phyloP scores from a whole-genome alignment of 2,113 vertebrate species.

The Pluvianellus socialis region DNA sequence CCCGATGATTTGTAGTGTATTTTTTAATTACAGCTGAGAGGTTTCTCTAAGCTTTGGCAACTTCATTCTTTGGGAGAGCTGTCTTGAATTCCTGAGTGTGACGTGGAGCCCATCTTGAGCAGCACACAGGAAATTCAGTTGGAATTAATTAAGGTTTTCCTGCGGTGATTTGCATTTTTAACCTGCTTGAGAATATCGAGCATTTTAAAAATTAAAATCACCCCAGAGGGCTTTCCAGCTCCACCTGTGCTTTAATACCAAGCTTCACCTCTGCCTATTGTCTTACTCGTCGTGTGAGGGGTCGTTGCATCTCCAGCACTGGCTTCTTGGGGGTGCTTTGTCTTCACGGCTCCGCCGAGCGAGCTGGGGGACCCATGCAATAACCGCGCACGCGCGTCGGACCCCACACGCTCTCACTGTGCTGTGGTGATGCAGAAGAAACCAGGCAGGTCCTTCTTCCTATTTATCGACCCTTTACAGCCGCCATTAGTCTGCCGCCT shows the following conservation, averaged over 20 bases:
- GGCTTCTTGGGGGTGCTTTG: not conserved
- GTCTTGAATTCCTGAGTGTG: not conserved
- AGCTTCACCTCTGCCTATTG: not conserved
- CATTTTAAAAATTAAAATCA: not conserved
- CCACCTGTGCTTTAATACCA: not conserved
- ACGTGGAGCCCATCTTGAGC: not conserved
- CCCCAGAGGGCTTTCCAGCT: not conserved
- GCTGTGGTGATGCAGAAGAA: not conserved
- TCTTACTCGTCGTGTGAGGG: not conserved
- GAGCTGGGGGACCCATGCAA: not conserved
- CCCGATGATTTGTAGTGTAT: not conserved
- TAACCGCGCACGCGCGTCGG: fast-evolving
- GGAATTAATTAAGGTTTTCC: not conserved
- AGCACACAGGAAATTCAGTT: not conserved
- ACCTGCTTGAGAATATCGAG: not conserved
- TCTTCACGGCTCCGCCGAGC: not conserved
- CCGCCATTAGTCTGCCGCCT: not conserved
- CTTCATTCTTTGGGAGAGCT: not conserved
- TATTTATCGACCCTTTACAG: not conserved
- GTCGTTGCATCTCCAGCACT: not conserved
- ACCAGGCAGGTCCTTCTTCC: not conserved
- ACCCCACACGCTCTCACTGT: not conserved
- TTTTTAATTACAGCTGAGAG: not conserved
- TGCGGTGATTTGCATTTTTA: not conserved
- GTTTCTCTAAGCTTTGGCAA: not conserved